A percentile compares a stretch with the other conserved stretches of the same genome.
phyloP scores from a whole-genome alignment of 2,113 vertebrate species.

The Mesocricetus auratus region DNA sequence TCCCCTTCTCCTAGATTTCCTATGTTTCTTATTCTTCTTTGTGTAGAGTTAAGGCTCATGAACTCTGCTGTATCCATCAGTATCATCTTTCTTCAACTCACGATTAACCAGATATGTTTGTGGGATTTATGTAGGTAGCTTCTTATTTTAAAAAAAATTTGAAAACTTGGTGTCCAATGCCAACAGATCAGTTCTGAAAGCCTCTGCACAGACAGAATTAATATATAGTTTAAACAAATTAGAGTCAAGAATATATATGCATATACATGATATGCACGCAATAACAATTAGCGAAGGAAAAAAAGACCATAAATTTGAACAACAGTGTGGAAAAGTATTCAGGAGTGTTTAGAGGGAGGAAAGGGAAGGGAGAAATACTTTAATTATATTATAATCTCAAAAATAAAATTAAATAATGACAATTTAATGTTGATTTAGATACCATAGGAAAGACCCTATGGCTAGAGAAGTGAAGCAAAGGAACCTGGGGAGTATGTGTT shows the following conservation, averaged over 20 bases:
- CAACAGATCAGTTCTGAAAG: neutral
- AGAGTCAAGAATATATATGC: neutral
- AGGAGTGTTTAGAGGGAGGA: neutral
- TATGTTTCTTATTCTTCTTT: no score
- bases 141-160: neutral
- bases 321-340: neutral
- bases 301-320: no score
- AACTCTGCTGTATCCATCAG: neutral
- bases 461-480: neutral
- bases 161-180: neutral
- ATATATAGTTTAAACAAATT: neutral
- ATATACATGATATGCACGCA: neutral
- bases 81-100: neutral
- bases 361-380: neutral
- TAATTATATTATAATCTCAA: neutral
- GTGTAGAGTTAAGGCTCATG: neutral
- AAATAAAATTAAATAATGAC: neutral
- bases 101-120: neutral
- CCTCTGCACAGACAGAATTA: neutral
- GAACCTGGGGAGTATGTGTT: neutral
- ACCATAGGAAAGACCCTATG: neutral
- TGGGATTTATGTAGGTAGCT: neutral
- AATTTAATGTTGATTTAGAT: neutral
- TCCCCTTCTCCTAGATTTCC: neutral
- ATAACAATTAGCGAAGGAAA: neutral